Evolutionary conservation across 2,797 vertebrate species (phyloP), one percentile per base, ranked within the genome.

Genomic region (Sebastes ruberrimus): DNA sequence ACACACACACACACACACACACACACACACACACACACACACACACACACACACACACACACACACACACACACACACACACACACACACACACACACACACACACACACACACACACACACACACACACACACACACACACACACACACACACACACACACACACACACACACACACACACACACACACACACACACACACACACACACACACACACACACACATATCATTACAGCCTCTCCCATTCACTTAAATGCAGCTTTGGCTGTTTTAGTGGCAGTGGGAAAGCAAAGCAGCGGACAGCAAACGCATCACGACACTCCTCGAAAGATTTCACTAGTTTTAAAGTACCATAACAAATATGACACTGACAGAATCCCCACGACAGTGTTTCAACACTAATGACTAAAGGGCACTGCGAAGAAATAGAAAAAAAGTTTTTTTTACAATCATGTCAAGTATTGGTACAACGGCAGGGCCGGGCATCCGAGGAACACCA

Each of bases 211-310:
- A 62, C 55, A 32, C 57, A 35, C 63, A 22, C 35, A 62, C 56
- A 63, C 70, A 66, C 18, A 77, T 30, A 74, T 1, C 1, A 5
- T 22, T 18, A 69, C 79, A 65, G 13, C 10, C 5, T 33, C 46
- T 66, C 30, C 16, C 6, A 20, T 42, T 78, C 55, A 56, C 81
- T 60, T 57, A 9, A 68, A 85, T 32, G 75, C 75, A 84, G 83
- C 84, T 81, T 84, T 81, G 83, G 89, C 79, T 71, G 64, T 81
- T 71, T 79, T 68, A 56, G 65, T 77, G 87, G 81, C 83, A 83
- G 83, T 87, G 84, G 32, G 55, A 61, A 83, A 89, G 81, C 88
- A 16, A 71, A 81, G 80, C 83, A 61, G 65, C 27, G 10, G 77
- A 76, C 57, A 76, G 66, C 59, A 18, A 88, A 88, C 23, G 64